Base-by-base conservation (phyloP, 1,140 invertebrate genomes). In the Drosophila nigrodunni region DNA sequence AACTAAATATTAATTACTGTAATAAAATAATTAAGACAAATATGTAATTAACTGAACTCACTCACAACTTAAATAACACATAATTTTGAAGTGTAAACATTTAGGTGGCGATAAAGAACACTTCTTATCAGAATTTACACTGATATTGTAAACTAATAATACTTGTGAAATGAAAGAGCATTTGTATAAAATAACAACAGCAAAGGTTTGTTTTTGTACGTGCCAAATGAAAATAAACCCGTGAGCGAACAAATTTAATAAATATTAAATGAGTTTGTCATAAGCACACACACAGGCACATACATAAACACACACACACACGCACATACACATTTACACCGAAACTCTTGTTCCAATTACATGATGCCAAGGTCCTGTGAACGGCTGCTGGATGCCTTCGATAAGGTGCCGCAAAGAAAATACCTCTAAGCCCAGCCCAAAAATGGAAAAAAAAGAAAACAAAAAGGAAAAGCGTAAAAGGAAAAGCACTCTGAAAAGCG, bases 181-280 rank as follows among this genome's bases (percentile, higher is more conserved):
- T 57, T 62, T 35, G 43, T 35, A 76, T 52, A 61, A 60, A 71
- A 55, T 54, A 72, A 52, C 55, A 70, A 52, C 35, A 39, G 46
- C 13, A 60, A 57, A 86, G 79, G 71, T 88, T 82, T 79, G 57
- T 82, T 82, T 60, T 68, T 77, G 76, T 79, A 88, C 83, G 82
- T 86, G 83, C 80, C 69, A 88, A 83, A 80, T 88, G 80, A 87
- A 87, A 83, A 83, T 83, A 83, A 89, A 83, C 73, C 69, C 65
- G 60, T 47, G 43, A 87, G 77, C 83, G 69, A 47, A 79, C 68
- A 88, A 87, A 87, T 87, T 87, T 87, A 87, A 87, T 87, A 87
- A 87, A 87, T 87, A 87, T 88, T 78, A 87, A 87, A 87, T 87
- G 82, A 83, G 82, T 77, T 82, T 82, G 73, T 82, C 82, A 82